Evolutionary conservation across 2,888 invertebrate species (phyloP).

Genomic region (Drosophila acutilabella): DNA sequence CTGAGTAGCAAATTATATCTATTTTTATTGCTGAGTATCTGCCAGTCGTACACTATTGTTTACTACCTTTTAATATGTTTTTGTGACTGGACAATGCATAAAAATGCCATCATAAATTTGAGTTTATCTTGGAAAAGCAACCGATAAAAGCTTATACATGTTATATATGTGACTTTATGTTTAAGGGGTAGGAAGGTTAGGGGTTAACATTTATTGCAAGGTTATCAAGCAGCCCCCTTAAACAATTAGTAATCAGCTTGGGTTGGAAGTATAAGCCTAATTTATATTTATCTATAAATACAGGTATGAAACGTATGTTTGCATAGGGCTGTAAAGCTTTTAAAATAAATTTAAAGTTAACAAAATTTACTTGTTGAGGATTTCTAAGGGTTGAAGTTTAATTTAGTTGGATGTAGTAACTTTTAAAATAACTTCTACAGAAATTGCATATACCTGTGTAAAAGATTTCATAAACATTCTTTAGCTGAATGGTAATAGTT

Average conservation of each 20-base stretch:
- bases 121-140: conserved; percentile 51
- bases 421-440: background rate
- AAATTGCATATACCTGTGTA: conserved; percentile 32
- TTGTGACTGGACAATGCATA: conserved; percentile 40
- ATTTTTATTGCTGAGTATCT: background rate
- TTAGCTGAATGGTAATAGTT: background rate
- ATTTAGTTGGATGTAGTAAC: background rate
- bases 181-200: background rate
- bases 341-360: background rate
- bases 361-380: background rate
- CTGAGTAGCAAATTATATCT: background rate
- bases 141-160: conserved; percentile 37
- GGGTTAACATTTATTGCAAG: conserved; percentile 9
- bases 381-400: background rate
- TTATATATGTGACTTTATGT: conserved; percentile 12
- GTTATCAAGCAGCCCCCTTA: conserved; percentile 7
- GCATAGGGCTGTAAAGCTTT: background rate
- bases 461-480: conserved; percentile 46
- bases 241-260: conserved; percentile 13
- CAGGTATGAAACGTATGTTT: background rate
- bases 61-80: conserved; percentile 7
- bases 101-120: conserved; percentile 70
- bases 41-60: background rate
- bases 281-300: background rate
- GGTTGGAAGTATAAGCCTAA: background rate